Evolutionary conservation across 2,888 invertebrate genomes (phyloP).

Genomic region (Acrobasis repandana): DNA sequence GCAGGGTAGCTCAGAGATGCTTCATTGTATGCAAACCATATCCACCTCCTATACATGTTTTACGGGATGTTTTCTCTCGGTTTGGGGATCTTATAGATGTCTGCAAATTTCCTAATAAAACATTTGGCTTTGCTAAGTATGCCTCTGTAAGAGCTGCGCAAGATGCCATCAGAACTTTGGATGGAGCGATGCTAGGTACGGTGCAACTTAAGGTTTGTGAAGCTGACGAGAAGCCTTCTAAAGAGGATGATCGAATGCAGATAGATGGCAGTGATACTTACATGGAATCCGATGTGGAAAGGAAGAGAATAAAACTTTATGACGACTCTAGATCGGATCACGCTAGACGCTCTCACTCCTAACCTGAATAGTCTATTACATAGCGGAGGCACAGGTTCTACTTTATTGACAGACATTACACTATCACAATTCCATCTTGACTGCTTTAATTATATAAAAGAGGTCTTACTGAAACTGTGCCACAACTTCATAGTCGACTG

Average conservation of each 20-base stretch:
- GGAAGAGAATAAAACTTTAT: slow-evolving; percentile 57
- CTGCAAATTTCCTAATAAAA: slow-evolving; percentile 93
- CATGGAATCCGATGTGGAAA: slow-evolving; percentile 49
- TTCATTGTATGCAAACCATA: slow-evolving; percentile 86
- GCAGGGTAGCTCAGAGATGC: slow-evolving; percentile 85
- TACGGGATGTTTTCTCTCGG: slow-evolving; percentile 94
- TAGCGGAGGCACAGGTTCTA: too few relatives aligned
- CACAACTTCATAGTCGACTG: too few relatives aligned
- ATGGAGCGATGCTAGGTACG: slow-evolving; percentile 93
- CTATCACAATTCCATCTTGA: too few relatives aligned
- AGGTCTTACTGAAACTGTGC: too few relatives aligned
- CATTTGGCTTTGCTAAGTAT: slow-evolving; percentile 96
- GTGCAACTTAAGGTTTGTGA: slow-evolving; percentile 93
- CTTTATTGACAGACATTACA: too few relatives aligned
- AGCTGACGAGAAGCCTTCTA: slow-evolving; percentile 87
- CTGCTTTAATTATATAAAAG: too few relatives aligned
- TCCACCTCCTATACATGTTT: slow-evolving; percentile 88
- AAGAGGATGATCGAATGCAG: slow-evolving; percentile 41
- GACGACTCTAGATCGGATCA: slow-evolving; percentile 28
- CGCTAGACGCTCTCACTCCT: background rate
- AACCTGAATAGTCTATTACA: background rate
- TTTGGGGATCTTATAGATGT: slow-evolving; percentile 96
- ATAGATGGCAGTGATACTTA: slow-evolving; percentile 38
- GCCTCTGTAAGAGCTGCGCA: slow-evolving; percentile 89
- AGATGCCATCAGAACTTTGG: slow-evolving; percentile 87